Evolutionary conservation across 1,140 invertebrate species (phyloP), one percentile per base, ranked within the genome.

Genomic region (Laupala kohalensis): DNA sequence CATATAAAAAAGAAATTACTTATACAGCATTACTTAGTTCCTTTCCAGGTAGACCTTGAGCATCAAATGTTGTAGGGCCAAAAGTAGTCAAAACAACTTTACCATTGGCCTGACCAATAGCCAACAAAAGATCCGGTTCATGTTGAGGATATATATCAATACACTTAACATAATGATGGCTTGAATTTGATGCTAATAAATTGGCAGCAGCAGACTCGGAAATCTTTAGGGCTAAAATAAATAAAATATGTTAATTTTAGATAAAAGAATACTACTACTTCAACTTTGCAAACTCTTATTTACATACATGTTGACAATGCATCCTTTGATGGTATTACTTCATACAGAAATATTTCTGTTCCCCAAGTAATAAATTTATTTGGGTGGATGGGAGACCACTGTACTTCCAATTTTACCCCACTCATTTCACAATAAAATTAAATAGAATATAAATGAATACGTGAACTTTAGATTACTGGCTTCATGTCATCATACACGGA

Each of bases 351-450:
- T 76, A 95, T 89, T 77, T 95, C 92, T 66, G 90, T 88, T 24
- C 91, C 91, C 92, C 92, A 94, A 30, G 91, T 90, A 69, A 95
- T 87, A 77, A 94, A 94, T 77, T 92, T 91, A 76, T 93, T 86
- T 5, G 84, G 83, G 76, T 88, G 86, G 27, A 88, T 83, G 3
- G 92, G 91, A 63, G 90, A 91, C 92, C 92, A 95, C 76, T 88
- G 85, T 15, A 94, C 86, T 76, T 94, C 92, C 69, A 89, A 80
- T 79, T 86, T 86, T 26, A 83, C 78, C 64, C 79, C 80, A 74
- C 80, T 84, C 82, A 85, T 86, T 75, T 69, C n/a, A n/a, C 76
- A 27, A 25, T 64, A 68, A 5, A 23, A 23, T 24, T 27, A 23
- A 2, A 29, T 23, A 23, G 0, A 23, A 6, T 19, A 68, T 2